Percentiles rank a stretch among this genome's conserved stretches.
These are phyloP conservation scores for Lophotriccus pileatus DNA, from an alignment of 2,797 vertebrate genomes.

Conservation along the genomic window DNA sequence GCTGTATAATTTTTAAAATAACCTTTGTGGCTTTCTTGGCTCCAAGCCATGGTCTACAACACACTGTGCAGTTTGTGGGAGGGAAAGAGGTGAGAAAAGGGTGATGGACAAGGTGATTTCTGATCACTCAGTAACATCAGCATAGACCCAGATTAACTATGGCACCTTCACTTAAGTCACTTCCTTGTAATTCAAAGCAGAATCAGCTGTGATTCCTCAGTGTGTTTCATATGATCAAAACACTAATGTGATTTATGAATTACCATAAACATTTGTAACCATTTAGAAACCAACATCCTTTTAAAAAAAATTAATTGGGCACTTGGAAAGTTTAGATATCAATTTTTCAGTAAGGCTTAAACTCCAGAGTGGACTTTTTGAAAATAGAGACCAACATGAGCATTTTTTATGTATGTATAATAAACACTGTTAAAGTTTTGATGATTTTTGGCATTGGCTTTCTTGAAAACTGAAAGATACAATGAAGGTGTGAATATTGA, in stretches of 20 bases:
- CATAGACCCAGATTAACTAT: rapidly evolving
- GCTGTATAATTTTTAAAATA: not conserved
- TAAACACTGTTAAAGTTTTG: not conserved
- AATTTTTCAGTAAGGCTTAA: not conserved
- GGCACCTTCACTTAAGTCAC: not conserved
- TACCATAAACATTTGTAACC: not conserved
- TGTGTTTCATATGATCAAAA: not conserved
- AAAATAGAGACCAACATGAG: not conserved
- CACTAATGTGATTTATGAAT: not conserved
- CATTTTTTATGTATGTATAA: not conserved
- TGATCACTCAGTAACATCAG: not conserved
- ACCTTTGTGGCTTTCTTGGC: not conserved
- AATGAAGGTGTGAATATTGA: not conserved
- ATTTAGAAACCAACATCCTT: not conserved
- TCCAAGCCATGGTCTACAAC: not conserved
- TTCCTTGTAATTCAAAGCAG: not conserved
- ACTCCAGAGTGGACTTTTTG: not conserved
- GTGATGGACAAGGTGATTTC: not conserved
- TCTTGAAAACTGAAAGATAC: not conserved
- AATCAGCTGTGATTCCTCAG: not conserved
- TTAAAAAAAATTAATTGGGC: not conserved
- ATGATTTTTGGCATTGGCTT: not conserved
- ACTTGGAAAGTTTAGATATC: not conserved
- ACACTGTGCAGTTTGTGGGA: not conserved
- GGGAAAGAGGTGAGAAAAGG: not conserved